phyloP scores from a whole-genome alignment of 2,113 vertebrate genomes.

The Pedionomus torquatus region DNA sequence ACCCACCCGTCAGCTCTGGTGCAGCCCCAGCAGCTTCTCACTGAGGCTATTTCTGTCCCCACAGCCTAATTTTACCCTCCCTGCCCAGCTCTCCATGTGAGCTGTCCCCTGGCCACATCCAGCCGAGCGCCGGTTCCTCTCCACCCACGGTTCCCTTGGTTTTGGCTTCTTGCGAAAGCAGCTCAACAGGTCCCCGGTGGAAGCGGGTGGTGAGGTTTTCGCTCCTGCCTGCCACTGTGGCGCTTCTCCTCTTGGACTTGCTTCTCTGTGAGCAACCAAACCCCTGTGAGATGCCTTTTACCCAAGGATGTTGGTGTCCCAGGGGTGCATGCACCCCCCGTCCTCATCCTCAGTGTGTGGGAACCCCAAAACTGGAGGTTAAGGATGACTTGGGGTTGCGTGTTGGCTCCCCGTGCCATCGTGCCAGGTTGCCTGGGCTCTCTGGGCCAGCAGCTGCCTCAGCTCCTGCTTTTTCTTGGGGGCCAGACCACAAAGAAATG shows the following conservation, averaged over 20 bases:
- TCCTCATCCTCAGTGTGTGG: background rate
- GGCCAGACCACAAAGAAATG: background rate
- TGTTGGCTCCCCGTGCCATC: rapidly evolving
- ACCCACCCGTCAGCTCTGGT: rapidly evolving
- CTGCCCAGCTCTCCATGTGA: rapidly evolving
- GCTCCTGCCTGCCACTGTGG: background rate
- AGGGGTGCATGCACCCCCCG: background rate
- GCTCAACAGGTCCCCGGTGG: background rate
- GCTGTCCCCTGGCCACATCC: background rate
- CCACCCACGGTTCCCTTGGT: background rate
- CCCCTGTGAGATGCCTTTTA: background rate
- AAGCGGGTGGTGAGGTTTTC: background rate
- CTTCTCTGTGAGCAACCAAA: background rate
- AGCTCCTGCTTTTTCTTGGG: background rate
- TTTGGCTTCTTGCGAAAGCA: background rate
- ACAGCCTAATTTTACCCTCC: background rate
- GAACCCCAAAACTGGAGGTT: background rate
- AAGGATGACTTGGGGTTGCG: background rate
- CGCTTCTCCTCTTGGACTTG: background rate
- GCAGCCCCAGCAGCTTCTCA: rapidly evolving
- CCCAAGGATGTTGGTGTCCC: background rate
- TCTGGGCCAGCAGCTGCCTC: background rate
- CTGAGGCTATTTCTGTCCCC: background rate
- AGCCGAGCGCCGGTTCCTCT: background rate
- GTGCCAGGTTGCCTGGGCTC: background rate